phyloP scores from a whole-genome alignment of 2,797 vertebrate genomes.

The Liparis tanakae region DNA sequence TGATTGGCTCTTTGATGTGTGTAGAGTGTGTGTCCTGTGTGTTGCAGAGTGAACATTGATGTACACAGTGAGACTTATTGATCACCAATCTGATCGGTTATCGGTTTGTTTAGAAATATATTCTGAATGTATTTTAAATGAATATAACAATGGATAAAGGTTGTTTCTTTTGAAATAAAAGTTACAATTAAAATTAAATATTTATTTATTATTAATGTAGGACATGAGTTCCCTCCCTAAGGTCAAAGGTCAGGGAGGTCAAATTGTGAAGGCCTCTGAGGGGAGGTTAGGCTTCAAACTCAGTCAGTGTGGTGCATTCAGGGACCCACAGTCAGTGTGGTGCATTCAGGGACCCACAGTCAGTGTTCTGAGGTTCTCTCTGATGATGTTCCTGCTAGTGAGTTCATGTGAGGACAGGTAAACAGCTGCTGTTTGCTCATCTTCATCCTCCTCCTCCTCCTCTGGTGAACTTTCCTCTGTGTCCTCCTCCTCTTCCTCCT shows the following conservation, averaged over 20 bases:
- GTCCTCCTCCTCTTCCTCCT: neutral
- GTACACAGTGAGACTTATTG: neutral
- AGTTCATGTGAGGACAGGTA: neutral
- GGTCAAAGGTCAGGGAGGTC: too few species aligned
- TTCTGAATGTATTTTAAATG: neutral
- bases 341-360: too few species aligned
- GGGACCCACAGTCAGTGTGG: too few species aligned
- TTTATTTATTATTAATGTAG: neutral
- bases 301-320: too few species aligned
- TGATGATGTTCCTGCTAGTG: too few species aligned
- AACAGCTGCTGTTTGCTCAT: slow-evolving; percentile 1
- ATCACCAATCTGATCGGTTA: neutral
- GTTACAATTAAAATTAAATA: neutral
- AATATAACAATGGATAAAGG: slow-evolving; percentile 2
- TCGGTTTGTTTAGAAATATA: neutral
- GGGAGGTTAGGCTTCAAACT: too few species aligned
- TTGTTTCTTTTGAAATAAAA: neutral
- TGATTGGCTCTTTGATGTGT: neutral
- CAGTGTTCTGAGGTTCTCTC: too few species aligned
- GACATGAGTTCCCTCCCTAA: too few species aligned
- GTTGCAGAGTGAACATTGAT: too few species aligned
- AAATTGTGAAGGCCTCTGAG: too few species aligned
- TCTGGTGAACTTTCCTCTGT: slow-evolving; percentile 10
- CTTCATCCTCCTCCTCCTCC: neutral
- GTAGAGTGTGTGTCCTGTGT: too few species aligned